These are phyloP conservation scores for Mus spretus DNA, from an alignment of 2,797 vertebrate species.

Conservation along the genomic window DNA sequence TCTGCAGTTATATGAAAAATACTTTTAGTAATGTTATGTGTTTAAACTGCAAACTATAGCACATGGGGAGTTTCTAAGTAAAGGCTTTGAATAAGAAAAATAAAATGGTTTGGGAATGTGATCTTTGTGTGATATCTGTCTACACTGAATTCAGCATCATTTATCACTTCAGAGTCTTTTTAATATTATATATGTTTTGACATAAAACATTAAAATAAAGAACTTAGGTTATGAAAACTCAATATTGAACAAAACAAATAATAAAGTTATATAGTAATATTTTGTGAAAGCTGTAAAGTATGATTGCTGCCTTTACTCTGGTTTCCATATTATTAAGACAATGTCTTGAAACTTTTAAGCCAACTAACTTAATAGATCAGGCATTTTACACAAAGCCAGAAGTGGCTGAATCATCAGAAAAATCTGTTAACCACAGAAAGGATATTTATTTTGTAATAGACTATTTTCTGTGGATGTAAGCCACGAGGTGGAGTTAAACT, in stretches of 20 bases:
- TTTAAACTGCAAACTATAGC: background rate
- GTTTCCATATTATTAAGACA: conserved; percentile 66
- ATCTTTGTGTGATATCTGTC: conserved; percentile 25
- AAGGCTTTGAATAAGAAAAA: conserved; percentile 6
- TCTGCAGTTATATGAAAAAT: background rate
- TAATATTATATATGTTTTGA: conserved; percentile 42
- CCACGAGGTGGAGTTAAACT: conserved; percentile 56
- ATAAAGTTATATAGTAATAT: conserved; percentile 68
- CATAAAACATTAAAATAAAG: conserved; percentile 53
- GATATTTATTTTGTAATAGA: conserved; percentile 77
- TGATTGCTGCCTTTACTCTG: conserved; percentile 45
- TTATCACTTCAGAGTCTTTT: conserved; percentile 59
- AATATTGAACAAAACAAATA: conserved; percentile 58
- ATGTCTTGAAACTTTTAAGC: conserved; percentile 67
- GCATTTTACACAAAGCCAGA: conserved; percentile 36
- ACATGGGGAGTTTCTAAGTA: background rate
- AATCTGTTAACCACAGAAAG: conserved; percentile 39
- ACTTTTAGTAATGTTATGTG: conserved; percentile 1
- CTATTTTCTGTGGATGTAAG: conserved; percentile 68
- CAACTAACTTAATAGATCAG: conserved; percentile 41
- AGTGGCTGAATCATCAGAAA: conserved; percentile 74
- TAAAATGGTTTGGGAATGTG: conserved; percentile 1
- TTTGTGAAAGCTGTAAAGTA: conserved; percentile 24
- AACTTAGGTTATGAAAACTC: conserved; percentile 47
- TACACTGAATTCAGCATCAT: background rate